Evolutionary conservation across 2,888 invertebrate genomes (phyloP).

Genomic region (Notocelia uddmanniana): DNA sequence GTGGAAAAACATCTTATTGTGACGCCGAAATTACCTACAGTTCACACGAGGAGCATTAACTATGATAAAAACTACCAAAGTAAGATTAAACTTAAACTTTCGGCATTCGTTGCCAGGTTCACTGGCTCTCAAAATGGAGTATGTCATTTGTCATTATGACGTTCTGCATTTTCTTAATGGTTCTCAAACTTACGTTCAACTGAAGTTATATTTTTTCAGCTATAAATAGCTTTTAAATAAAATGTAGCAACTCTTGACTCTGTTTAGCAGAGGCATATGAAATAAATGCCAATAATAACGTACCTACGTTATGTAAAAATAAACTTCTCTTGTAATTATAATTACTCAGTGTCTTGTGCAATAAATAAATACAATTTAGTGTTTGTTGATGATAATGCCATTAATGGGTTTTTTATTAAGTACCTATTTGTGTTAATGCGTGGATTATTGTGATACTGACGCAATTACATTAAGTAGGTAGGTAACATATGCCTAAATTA

Average conservation of each 20-base stretch:
- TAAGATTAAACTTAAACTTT: slow-evolving; percentile 20
- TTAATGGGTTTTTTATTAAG: no score
- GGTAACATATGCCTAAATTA: not conserved
- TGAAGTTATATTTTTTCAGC: not conserved
- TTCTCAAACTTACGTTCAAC: slow-evolving; percentile 18
- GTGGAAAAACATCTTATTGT: no score
- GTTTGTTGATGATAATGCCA: no score
- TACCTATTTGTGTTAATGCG: no score
- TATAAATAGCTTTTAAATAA: not conserved
- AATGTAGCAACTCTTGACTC: not conserved
- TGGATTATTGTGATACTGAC: no score
- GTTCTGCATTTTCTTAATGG: slow-evolving; percentile 30
- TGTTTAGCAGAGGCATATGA: not conserved
- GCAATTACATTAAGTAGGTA: no score
- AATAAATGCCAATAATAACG: not conserved
- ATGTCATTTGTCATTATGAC: slow-evolving; percentile 27
- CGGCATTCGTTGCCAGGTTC: slow-evolving; percentile 12
- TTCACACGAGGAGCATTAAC: not conserved
- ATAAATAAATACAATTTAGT: no score
- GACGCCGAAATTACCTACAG: not conserved
- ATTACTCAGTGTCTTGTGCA: no score
- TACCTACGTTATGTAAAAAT: no score
- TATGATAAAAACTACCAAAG: slow-evolving; percentile 22
- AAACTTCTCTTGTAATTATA: no score
- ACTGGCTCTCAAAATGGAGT: slow-evolving; percentile 17